Evolutionary conservation across 1,140 invertebrate genomes (phyloP), one percentile per base, ranked within the genome.

Genomic region (Zaprionus capensis): DNA sequence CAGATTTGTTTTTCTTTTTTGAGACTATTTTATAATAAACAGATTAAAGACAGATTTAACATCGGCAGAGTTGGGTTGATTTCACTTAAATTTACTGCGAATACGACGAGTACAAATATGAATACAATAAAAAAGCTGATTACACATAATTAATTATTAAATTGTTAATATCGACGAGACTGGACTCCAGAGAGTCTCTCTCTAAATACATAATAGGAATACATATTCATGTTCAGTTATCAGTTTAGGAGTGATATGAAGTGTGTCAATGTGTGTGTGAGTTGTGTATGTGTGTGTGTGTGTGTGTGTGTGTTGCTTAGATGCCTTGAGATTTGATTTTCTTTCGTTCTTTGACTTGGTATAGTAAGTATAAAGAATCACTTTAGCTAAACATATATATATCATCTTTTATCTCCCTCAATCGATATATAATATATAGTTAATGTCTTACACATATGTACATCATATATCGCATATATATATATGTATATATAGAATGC

Each of bases 161-260:
- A 68, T 68, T 73, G 59, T 68, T 77, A 73, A 77, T 77, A 77
- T 67, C 70, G 53, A 57, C 38, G 67, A 28, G 14, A 46, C 49
- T 61, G 22, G n/a, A 46, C 41, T 59, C 14, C 34, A 57, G 70
- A 34, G 31, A 34, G 31, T 34, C 31, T 76, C 64, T 76, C 70
- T 76, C 74, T 80, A 78, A 83, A 84, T 84, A 84, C 75, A 87
- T 82, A 87, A 78, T 87, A 87, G 83, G 83, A 87, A 87, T 87
- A 87, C 83, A 87, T 73, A 76, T 51, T 38, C 34, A 63, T 58
- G 34, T 68, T 53, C 26, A n/a, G 57, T 58, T 82, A 75, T 28
- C 74, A 86, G 79, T 78, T 28, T 77, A 86, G 79, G 82, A 86
- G 76, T 86, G 82, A 86, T 87, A 87, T 87, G 83, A 85, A 87